A percentile compares a stretch with the other conserved stretches of the same genome.
phyloP scores from a whole-genome alignment of 2,888 invertebrate genomes.

The Leuctra nigra region DNA sequence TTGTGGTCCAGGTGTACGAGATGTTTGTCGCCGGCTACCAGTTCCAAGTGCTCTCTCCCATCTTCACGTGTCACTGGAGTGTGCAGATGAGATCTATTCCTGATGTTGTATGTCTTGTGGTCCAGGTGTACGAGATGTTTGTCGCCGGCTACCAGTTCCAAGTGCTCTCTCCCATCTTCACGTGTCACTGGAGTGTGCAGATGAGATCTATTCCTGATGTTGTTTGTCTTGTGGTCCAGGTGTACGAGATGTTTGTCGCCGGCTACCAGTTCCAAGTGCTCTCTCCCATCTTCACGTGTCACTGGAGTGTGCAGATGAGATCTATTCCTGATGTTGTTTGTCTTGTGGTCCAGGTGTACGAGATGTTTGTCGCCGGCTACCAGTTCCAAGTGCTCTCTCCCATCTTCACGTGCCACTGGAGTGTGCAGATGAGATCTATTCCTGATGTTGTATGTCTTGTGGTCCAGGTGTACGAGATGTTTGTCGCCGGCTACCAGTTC shows the following conservation, averaged over 20 bases:
- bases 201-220: too few relatives aligned
- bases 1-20: conserved; percentile 88
- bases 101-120: too few relatives aligned
- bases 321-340: too few relatives aligned
- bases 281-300: conserved; percentile 82
- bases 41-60: conserved; percentile 79
- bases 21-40: conserved; percentile 85
- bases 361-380: conserved; percentile 85
- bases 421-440: too few relatives aligned
- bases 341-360: conserved; percentile 88
- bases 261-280: conserved; percentile 84
- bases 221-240: too few relatives aligned
- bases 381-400: conserved; percentile 82
- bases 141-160: conserved; percentile 82
- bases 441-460: too few relatives aligned
- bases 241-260: conserved; percentile 86
- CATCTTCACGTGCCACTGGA: conserved; percentile 86
- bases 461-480: conserved; percentile 92
- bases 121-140: conserved; percentile 89
- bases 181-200: conserved; percentile 85
- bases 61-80: conserved; percentile 88
- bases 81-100: too few relatives aligned
- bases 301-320: conserved; percentile 86
- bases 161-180: conserved; percentile 82
- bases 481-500: conserved; percentile 80